These are phyloP conservation scores for Habropoda laboriosa DNA, from an alignment of 1,140 invertebrate species.

Conservation along the genomic window DNA sequence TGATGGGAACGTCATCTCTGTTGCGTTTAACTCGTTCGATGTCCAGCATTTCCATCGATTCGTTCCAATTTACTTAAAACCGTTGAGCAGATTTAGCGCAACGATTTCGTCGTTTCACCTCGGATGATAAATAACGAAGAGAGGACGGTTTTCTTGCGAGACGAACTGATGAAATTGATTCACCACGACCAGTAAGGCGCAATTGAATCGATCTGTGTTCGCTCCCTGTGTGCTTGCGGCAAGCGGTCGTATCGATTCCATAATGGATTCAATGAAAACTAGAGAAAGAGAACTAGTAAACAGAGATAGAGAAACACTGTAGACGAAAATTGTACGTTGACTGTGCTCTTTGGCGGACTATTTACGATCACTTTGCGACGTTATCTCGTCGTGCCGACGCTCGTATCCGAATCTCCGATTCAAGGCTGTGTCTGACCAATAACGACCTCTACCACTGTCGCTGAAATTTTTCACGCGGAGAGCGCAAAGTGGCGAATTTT, in stretches of 20 bases:
- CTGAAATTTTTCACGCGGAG: background rate
- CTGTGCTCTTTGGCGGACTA: too few relatives aligned
- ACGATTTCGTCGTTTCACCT: slow-evolving; percentile 8
- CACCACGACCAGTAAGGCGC: background rate
- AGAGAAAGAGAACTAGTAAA: too few relatives aligned
- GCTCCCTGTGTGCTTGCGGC: background rate
- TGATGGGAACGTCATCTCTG: background rate
- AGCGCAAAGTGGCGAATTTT: background rate
- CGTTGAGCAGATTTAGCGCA: background rate
- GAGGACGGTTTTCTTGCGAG: background rate
- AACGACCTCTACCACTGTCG: background rate
- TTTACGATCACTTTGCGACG: too few relatives aligned
- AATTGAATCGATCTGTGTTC: background rate
- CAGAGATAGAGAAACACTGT: too few relatives aligned
- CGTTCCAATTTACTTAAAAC: background rate
- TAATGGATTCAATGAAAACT: background rate
- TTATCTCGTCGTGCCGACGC: too few relatives aligned
- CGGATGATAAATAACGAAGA: background rate
- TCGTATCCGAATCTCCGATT: background rate
- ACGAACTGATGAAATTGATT: slow-evolving; percentile 1
- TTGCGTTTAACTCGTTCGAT: background rate
- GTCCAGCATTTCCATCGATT: background rate
- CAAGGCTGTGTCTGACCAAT: slow-evolving; percentile 20
- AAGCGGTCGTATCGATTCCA: background rate
- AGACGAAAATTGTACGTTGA: background rate